Base-by-base conservation (phyloP, 2,113 vertebrate genomes). In the Cyanocitta stelleri region DNA sequence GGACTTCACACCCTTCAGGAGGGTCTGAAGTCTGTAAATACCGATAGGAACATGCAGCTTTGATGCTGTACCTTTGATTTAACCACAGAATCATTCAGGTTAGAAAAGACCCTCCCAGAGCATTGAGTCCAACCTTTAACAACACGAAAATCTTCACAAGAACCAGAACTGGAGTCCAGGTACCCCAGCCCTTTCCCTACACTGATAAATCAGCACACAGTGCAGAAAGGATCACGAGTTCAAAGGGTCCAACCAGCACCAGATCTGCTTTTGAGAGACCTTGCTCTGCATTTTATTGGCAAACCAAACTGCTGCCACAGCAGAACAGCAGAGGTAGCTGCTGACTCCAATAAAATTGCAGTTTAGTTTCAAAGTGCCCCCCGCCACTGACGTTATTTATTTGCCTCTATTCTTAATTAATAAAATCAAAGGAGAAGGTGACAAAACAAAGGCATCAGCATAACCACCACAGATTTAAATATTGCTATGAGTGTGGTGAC, bases 141-240 rank as follows among this genome's bases (percentile, higher is more conserved):
- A 48, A 26, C 30, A 46, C 43, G 39, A 33, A 67, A 76, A 32
- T 1, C 41, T 24, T 20, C 35, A 13, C n/a, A 55, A 8, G 26
- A 13, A 23, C 39, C 35, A 32, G n/a, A 54, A 6, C 16, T 63
- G 66, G 39, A 69, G n/a, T 3, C 13, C 16, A 51, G 11, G 5
- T 9, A 37, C 32, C 35, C 11, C 46, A n/a, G 1, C 19, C 1
- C 0, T 16, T 37, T 5, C 12, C 24, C 6, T 0, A 1, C 2
- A 16, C 3, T 6, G 19, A 55, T 7, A 3, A 52, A 68, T 44
- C 0, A 33, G 41, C 24, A 8, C 2, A 3, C 1, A 18, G 46
- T 1, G 19, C n/a, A 67, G 41, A 43, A 29, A 51, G 10, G 14
- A 27, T 13, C 41, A n/a, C 13, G 13, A 16, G 10, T 44, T 77